phyloP scores from a whole-genome alignment of 2,888 invertebrate species.

The Euclidia mi region DNA sequence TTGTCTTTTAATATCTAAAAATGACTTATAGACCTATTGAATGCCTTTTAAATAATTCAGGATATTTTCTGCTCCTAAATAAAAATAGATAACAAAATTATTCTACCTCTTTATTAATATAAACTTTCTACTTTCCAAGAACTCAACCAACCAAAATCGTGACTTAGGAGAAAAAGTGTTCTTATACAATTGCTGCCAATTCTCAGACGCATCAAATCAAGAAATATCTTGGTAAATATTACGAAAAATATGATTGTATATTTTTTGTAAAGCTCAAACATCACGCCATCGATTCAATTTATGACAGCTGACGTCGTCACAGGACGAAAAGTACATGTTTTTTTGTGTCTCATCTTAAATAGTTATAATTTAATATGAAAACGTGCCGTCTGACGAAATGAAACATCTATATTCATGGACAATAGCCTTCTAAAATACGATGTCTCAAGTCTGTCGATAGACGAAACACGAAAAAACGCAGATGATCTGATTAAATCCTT shows the following conservation, averaged over 20 bases:
- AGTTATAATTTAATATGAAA: constrained; percentile 68
- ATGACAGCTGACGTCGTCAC: constrained; percentile 34
- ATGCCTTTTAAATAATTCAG: too few relatives aligned
- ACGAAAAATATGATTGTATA: constrained; percentile 23
- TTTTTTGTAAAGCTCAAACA: constrained; percentile 26
- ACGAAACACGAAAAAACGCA: constrained; percentile 46
- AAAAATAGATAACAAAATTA: too few relatives aligned
- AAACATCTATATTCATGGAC: constrained; percentile 74
- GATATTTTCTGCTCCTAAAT: too few relatives aligned
- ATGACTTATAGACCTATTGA: too few relatives aligned
- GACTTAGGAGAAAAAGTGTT: too few relatives aligned
- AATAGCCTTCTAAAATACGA: constrained; percentile 62
- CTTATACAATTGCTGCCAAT: too few relatives aligned
- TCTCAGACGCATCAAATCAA: too few relatives aligned
- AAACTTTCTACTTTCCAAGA: too few relatives aligned
- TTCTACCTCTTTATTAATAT: too few relatives aligned
- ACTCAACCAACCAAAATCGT: too few relatives aligned
- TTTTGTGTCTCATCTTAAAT: constrained; percentile 56
- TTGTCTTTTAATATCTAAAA: too few relatives aligned
- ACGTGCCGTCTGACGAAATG: constrained; percentile 62
- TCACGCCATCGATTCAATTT: constrained; percentile 41
- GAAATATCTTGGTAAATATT: too few relatives aligned
- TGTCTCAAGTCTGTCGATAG: constrained; percentile 51
- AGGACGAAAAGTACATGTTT: constrained; percentile 44
- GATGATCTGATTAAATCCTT: constrained; percentile 41